Evolutionary conservation across 2,797 vertebrate genomes (phyloP).

Genomic region (Rhinophrynus dorsalis): DNA sequence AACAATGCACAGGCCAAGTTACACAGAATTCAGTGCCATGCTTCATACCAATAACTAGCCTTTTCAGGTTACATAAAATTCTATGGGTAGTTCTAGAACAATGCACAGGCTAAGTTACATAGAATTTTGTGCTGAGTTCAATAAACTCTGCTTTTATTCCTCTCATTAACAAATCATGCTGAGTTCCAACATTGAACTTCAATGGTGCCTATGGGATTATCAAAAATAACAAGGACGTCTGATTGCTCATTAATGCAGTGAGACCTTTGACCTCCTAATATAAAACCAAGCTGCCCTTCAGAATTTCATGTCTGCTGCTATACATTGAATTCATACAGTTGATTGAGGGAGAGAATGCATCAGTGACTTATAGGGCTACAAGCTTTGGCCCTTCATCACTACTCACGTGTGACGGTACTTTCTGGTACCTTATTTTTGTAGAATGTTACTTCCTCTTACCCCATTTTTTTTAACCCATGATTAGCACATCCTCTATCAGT

Average conservation of each 20-base stretch:
- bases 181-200: not conserved
- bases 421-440: no score
- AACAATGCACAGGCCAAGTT: no score
- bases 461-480: no score
- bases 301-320: not conserved
- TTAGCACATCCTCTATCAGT: no score
- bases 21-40: no score
- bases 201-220: slow-evolving; percentile 15
- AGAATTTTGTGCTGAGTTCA: no score
- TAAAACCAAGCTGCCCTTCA: not conserved
- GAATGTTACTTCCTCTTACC: no score
- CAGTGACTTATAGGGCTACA: not conserved
- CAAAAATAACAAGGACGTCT: slow-evolving; percentile 24
- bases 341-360: not conserved
- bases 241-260: slow-evolving; percentile 32
- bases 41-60: no score
- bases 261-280: slow-evolving; percentile 10
- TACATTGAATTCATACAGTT: not conserved
- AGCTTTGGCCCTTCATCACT: not conserved
- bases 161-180: slow-evolving; percentile 3
- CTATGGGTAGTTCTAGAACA: no score
- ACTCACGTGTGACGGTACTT: not conserved
- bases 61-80: no score
- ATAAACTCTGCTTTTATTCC: no score
- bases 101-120: no score